Evolutionary conservation across 2,888 invertebrate species (phyloP).

Genomic region (Parasteatoda lunata): DNA sequence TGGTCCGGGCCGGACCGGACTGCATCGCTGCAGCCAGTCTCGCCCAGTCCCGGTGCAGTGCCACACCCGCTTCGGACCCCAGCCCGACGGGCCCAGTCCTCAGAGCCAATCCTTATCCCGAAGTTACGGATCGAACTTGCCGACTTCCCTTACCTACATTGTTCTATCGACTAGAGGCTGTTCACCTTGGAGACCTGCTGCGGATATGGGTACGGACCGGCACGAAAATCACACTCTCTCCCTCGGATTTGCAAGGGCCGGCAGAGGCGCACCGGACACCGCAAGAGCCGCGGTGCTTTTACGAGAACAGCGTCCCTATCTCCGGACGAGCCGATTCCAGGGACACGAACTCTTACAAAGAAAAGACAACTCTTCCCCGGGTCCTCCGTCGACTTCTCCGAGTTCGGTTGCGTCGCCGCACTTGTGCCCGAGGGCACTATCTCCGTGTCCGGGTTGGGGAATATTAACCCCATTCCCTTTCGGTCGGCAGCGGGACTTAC

Average conservation of each 20-base stretch:
- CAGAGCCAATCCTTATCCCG: constrained; percentile 84
- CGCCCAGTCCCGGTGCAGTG: constrained; percentile 72
- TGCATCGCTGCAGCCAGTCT: constrained; percentile 57
- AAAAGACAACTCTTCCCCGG: constrained; percentile 76
- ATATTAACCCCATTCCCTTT: too few species aligned
- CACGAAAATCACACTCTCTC: constrained; percentile 56
- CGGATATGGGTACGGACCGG: constrained; percentile 78
- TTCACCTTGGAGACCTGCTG: constrained; percentile 85
- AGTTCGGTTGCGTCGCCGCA: too few species aligned
- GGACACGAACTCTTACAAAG: constrained; percentile 74
- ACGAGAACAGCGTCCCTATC: constrained; percentile 73
- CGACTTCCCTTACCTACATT: constrained; percentile 83
- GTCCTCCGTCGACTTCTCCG: too few species aligned
- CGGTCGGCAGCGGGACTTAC: too few species aligned
- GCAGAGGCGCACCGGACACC: too few species aligned
- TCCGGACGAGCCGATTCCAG: constrained; percentile 75
- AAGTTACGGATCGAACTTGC: constrained; percentile 79
- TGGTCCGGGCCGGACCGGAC: constrained; percentile 70
- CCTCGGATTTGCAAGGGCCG: constrained; percentile 14
- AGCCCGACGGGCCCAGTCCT: constrained; percentile 80
- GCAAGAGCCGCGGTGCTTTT: constrained; percentile 75
- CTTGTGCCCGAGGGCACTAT: too few species aligned
- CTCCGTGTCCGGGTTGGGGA: too few species aligned
- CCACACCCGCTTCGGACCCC: constrained; percentile 76
- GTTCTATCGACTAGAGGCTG: constrained; percentile 81